A percentile compares a stretch with the other conserved stretches of the same genome.
Evolutionary conservation across 2,888 invertebrate species (phyloP).

Genomic region (Hypselothyrea guttata): DNA sequence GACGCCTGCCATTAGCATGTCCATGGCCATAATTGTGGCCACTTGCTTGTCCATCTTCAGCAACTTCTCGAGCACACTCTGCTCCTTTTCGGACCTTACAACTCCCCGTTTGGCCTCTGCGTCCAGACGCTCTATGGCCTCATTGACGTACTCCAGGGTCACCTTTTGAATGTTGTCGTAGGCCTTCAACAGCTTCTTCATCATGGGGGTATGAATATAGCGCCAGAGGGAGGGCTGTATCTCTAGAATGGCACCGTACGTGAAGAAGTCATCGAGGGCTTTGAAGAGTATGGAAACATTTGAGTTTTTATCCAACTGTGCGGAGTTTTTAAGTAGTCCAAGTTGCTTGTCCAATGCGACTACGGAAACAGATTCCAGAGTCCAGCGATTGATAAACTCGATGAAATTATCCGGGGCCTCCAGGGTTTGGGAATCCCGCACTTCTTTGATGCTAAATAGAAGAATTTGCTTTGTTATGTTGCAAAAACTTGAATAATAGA

Average conservation of each 20-base stretch:
- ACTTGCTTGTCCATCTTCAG: slow-evolving; percentile 85
- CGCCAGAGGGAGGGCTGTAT: slow-evolving; percentile 61
- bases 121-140: slow-evolving; percentile 74
- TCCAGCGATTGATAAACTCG: slow-evolving; percentile 84
- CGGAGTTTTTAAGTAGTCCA: slow-evolving; percentile 58
- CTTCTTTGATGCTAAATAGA: slow-evolving; percentile 72
- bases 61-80: slow-evolving; percentile 86
- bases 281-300: slow-evolving; percentile 55
- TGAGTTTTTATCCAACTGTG: slow-evolving; percentile 27
- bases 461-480: too few species aligned
- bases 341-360: slow-evolving; percentile 82
- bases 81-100: slow-evolving; percentile 69
- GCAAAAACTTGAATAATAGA: too few species aligned
- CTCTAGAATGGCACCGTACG: slow-evolving; percentile 31
- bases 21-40: slow-evolving; percentile 87
- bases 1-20: slow-evolving; percentile 88
- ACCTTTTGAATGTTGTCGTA: slow-evolving; percentile 67
- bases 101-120: slow-evolving; percentile 37
- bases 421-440: slow-evolving; percentile 69
- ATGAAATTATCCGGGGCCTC: slow-evolving; percentile 83
- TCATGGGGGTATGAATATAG: slow-evolving; percentile 45
- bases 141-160: slow-evolving; percentile 74
- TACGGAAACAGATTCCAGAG: slow-evolving; percentile 84
- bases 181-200: slow-evolving; percentile 53
- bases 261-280: slow-evolving; percentile 49